Base-by-base conservation (phyloP, 2,797 vertebrate genomes). In the Melanotaenia pygmaea region DNA sequence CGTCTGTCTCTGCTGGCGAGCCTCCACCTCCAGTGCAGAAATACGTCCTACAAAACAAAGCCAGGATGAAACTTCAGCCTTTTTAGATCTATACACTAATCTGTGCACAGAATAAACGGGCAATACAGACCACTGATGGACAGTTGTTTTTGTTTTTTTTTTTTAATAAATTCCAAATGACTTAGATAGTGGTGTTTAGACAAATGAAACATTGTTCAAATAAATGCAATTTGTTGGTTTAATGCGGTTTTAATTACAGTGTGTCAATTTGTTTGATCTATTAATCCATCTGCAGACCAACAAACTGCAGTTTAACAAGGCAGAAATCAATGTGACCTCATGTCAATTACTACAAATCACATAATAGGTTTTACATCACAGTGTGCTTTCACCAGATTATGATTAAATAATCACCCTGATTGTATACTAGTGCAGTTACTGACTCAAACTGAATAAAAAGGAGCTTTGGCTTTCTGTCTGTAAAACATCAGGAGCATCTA, bases 21-120 rank as follows among this genome's bases (percentile, higher is more conserved):
- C 94, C 81, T 99, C 98, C 75, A 97, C 96, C 91, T 99, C 97
- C 14, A 99, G 92, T 80, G 93, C 91, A 24, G 95, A 94, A 91
- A 99, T 94, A 59, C 97, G 96, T 61, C 93, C 98, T 99, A 70
- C 0, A 74, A 57, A 5, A 76, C 3, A 63, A 40, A 61, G 45
- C n/a, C 51, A 12, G 51, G 51, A 28, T 13, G 11, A 13, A 2
- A 13, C 26, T 28, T 54, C 13, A 54, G 24, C 51, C 26, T 54
- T 16, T 11, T 12, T 26, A 24, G 9, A 11, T 63, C 45, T 34
- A 4, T 2, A 3, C 30, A 54, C 20, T 35, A 22, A 70, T 3
- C 56, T 72, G 65, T 12, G 28, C 34, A 9, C 61, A 61, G 61
- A 18, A 35, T 0, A 18, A 50, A 37, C 13, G 2, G 4, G 58